A percentile compares a stretch with the other conserved stretches of the same genome.
phyloP scores from a whole-genome alignment of 2,113 vertebrate species.

The Thryonomys swinderianus region DNA sequence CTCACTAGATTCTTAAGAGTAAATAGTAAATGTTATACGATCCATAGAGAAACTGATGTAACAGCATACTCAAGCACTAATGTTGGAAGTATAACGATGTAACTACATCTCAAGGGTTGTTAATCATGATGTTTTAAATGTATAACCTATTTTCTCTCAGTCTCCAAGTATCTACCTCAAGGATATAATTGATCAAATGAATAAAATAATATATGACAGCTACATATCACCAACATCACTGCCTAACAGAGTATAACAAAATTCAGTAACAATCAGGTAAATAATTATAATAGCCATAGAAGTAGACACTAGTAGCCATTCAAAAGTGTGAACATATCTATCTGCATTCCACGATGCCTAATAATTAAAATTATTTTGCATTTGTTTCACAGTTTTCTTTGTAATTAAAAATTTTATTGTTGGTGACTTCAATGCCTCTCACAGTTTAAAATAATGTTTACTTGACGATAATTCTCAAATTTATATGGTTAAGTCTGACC shows the following conservation, averaged over 20 bases:
- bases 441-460: background rate
- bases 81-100: background rate
- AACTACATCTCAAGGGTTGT: background rate
- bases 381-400: background rate
- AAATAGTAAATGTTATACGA: background rate
- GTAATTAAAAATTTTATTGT: background rate
- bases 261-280: background rate
- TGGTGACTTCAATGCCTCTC: background rate
- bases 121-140: conserved; percentile 51
- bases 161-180: background rate
- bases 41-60: background rate
- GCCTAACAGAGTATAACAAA: background rate
- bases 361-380: background rate
- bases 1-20: background rate
- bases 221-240: background rate
- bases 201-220: background rate
- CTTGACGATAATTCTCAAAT: background rate
- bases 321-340: background rate
- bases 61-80: background rate
- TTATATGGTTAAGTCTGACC: background rate
- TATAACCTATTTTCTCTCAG: conserved; percentile 25
- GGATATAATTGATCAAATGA: background rate
- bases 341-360: background rate
- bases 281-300: background rate
- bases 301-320: background rate